phyloP scores from a whole-genome alignment of 92 coral and sea anemone genomes.

The Pocillopora grandis region DNA sequence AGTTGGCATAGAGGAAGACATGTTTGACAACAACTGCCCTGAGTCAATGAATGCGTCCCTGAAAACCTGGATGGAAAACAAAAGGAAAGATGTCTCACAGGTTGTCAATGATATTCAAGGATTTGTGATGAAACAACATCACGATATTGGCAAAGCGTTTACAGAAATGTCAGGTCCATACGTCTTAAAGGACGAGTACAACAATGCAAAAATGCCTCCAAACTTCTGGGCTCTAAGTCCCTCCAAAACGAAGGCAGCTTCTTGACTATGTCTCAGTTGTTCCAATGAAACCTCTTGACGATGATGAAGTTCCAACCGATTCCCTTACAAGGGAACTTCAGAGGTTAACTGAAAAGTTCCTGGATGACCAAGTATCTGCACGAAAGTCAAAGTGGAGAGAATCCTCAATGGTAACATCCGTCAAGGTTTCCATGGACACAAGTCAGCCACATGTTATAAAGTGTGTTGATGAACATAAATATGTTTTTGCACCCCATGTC shows the following conservation, averaged over 20 bases:
- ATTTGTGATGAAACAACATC: conserved; percentile 42
- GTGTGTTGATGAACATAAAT: conserved; percentile 21
- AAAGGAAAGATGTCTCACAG: conserved; percentile 43
- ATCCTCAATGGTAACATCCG: conserved; percentile 47
- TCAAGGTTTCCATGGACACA: conserved; percentile 46
- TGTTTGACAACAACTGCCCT: conserved; percentile 50
- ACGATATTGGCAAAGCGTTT: conserved; percentile 51
- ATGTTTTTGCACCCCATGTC: conserved; percentile 34
- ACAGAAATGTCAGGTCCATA: conserved; percentile 47
- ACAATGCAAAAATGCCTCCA: conserved; percentile 12
- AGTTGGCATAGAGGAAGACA: conserved; percentile 31
- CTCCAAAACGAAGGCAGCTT: conserved; percentile 28
- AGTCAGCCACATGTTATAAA: conserved; percentile 38
- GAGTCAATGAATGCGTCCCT: conserved; percentile 51
- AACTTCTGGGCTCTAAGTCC: conserved; percentile 39
- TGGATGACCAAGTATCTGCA: conserved; percentile 16
- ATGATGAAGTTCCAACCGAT: too few relatives aligned
- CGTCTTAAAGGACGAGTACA: conserved; percentile 42
- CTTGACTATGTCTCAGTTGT: conserved; percentile 31
- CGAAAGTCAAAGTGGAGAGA: conserved; percentile 39
- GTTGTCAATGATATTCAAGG: conserved; percentile 40
- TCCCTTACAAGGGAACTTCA: conserved; percentile 5
- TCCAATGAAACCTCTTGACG: conserved; percentile 10
- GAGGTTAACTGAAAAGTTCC: conserved; percentile 21
- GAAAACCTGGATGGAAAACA: conserved; percentile 47